Evolutionary conservation across 2,888 invertebrate species (phyloP), one percentile per base, ranked within the genome.

Genomic region (Cryptophagus acutangulus): DNA sequence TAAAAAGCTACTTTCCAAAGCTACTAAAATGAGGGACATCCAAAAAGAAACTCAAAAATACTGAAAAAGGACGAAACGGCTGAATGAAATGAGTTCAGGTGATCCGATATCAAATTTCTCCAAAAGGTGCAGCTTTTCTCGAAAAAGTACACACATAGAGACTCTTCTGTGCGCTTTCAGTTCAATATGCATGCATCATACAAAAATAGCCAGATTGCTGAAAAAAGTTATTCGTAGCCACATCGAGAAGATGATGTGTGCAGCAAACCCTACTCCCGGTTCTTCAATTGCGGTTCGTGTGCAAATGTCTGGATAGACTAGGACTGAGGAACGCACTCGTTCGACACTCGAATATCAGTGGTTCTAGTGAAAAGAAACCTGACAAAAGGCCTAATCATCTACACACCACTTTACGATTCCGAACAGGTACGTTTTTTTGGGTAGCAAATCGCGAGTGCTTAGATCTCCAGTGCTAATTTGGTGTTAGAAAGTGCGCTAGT

Each of bases 301-400:
- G 77, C 77, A 77, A 72, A 68, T 64, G 62, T 65, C 65, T 73
- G 70, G 71, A 77, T 76, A 77, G 76, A 76, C 76, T 76, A 77
- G 72, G 61, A 66, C 66, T 66, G 60, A 67, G 67, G 58, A 65
- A 65, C 62, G 66, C 65, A 64, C 65, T 66, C 64, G 67, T 41
- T 48, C 70, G 71, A 70, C 76, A 77, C 75, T 77, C 76, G 75
- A 75, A 74, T 60, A 71, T 72, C 70, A 68, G 75, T 74, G 74
- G 74, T 75, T 73, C 75, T 74, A 71, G 72, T 71, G 73, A 71
- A 68, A 51, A 71, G 71, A 70, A 71, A 31, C 31, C 31, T 5
- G 3, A 3, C 70, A 70, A 59, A 60, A 55, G 59, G 57, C 59
- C 61, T n/a, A 52, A 56, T 55, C 54, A 42, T 60, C 58, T 54